Evolutionary conservation across 2,888 invertebrate species (phyloP), one percentile per base, ranked within the genome.

Genomic region (Thecophora atra): DNA sequence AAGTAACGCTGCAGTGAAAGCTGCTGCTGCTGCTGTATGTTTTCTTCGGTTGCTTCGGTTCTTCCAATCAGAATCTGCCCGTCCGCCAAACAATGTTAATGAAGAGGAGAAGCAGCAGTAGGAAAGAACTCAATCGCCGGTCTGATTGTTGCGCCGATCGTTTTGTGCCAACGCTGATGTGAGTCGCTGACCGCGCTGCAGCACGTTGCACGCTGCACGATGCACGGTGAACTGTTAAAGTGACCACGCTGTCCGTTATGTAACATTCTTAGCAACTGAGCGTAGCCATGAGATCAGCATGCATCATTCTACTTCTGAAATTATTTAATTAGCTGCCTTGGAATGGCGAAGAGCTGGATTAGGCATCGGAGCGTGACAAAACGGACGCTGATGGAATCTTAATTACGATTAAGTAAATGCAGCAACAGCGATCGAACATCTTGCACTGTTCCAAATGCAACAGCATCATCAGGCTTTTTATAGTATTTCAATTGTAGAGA

Each of bases 211-310:
- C 37, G 21, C 42, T 6, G 63, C 2, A 63, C 47, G 21, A 64
- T 64, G 64, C 64, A 64, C n/a, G 47, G n/a, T 24, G 64, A 47
- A 64, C 64, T 64, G 64, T 64, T 64, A 64, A 64, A 64, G 47
- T 67, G 67, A 67, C 67, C 67, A 67, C 56, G 54, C 63, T 65
- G 64, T 44, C 71, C 71, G 71, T 71, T 71, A 71, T 65, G 44
- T 65, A 71, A 71, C 71, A 71, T 71, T 71, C 56, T 71, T 71
- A 58, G 26, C 65, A 65, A 71, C 65, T 42, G 65, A 58, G 71
- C 71, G 71, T 71, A 37, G 64, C 44, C n/a, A 28, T 42, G 44
- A 37, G 58, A 37, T 58, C 58, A 8, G 42, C 66, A 30, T 66
- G 19, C 13, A 54, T n/a, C n/a, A n/a, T 51, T 51, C 30, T 17